Conservation (phyloP, 2,888 invertebrate genomes). For the Tryphoninae sp. region DNA sequence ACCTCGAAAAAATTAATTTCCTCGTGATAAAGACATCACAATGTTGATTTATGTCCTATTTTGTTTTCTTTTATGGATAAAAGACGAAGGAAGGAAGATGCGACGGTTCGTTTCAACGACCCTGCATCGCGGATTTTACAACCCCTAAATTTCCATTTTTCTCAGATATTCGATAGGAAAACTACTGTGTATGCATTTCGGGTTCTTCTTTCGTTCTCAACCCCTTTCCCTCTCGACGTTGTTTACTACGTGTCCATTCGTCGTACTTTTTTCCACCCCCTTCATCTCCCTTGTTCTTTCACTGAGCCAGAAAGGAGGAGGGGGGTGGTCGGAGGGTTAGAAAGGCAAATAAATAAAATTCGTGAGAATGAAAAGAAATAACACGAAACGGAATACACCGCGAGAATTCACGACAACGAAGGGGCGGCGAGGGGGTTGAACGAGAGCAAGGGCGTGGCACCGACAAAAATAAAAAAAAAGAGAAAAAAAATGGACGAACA, state of each 20-base stretch:
- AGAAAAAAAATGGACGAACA: slow-evolving; percentile 17
- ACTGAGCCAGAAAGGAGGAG: slow-evolving; percentile 15
- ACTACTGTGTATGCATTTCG: slow-evolving; percentile 48
- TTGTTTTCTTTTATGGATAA: not conserved
- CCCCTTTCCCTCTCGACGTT: not conserved
- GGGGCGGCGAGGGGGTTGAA: slow-evolving; percentile 64
- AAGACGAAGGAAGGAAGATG: not conserved
- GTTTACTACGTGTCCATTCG: slow-evolving; percentile 47
- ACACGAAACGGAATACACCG: slow-evolving; percentile 52
- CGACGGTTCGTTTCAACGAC: not conserved
- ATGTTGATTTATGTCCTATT: not conserved
- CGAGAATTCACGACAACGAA: slow-evolving; percentile 54
- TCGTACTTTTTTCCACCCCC: slow-evolving; percentile 22
- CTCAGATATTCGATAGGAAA: slow-evolving; percentile 62
- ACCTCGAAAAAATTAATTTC: too few species aligned
- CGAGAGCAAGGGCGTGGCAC: slow-evolving; percentile 61
- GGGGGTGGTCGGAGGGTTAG: slow-evolving; percentile 16
- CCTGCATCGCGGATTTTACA: not conserved
- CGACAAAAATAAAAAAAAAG: slow-evolving; percentile 43
- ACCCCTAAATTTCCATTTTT: slow-evolving; percentile 60
- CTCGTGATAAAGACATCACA: too few species aligned
- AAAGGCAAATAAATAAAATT: slow-evolving; percentile 58
- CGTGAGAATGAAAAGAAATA: slow-evolving; percentile 43
- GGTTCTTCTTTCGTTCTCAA: slow-evolving; percentile 18
- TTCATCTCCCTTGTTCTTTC: slow-evolving; percentile 26